These are phyloP conservation scores for Manduca sexta DNA, from an alignment of 1,140 invertebrate genomes.

Conservation along the genomic window DNA sequence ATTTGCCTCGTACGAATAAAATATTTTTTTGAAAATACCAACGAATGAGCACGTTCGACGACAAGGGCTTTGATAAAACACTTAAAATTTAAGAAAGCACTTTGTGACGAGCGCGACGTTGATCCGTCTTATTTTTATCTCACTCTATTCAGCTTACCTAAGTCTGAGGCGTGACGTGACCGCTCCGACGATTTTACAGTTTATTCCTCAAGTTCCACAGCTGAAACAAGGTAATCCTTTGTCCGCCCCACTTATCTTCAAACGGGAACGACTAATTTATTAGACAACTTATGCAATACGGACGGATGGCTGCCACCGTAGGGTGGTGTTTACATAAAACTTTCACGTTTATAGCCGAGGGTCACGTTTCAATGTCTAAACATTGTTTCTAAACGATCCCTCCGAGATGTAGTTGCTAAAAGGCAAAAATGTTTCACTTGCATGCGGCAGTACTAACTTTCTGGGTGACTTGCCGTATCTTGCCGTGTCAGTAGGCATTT, in stretches of 20 bases:
- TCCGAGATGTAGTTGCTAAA: conserved; percentile 12
- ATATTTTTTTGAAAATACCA: too few relatives aligned
- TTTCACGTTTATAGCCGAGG: conserved; percentile 34
- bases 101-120: too few relatives aligned
- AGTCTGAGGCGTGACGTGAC: conserved; percentile 7
- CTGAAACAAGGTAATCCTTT: conserved; percentile 34
- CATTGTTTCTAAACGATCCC: conserved; percentile 19
- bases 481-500: too few relatives aligned
- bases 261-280: conserved; percentile 40
- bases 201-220: conserved; percentile 18
- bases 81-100: too few relatives aligned
- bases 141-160: conserved; percentile 9
- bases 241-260: conserved; percentile 31
- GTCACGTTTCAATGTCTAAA: conserved; percentile 27
- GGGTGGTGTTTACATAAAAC: conserved; percentile 38
- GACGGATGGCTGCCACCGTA: conserved; percentile 28
- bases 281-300: conserved; percentile 39
- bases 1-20: too few relatives aligned
- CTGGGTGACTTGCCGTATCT: too few relatives aligned
- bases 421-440: conserved; percentile 22
- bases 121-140: conserved; percentile 9
- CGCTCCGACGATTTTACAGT: conserved; percentile 15
- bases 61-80: too few relatives aligned
- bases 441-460: conserved; percentile 5
- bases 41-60: too few relatives aligned